Base-by-base conservation (phyloP, 2,113 vertebrate genomes). In the Vulpes ferrilata region DNA sequence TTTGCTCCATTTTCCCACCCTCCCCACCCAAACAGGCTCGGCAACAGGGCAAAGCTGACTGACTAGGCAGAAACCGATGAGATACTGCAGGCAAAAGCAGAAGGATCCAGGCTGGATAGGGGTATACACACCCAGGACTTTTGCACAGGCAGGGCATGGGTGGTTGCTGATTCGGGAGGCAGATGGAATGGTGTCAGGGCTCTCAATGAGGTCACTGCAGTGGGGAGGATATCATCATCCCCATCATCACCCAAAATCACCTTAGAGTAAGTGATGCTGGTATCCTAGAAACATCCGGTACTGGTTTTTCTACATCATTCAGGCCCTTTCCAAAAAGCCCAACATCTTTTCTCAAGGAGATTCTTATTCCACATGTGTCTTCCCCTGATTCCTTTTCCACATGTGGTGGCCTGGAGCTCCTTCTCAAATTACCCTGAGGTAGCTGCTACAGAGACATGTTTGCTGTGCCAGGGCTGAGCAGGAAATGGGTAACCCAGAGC, bases 401-500 rank as follows among this genome's bases (percentile, higher is more conserved):
- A 98, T 98, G 98, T 97, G 95, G 96, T 98, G 79, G 95, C 93
- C 97, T 88, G 93, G 79, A 98, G 92, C 92, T 96, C 90, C 96
- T 98, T 98, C 98, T 98, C 98, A 98, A 97, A 98, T 98, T 98
- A 98, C 98, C 92, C 86, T 92, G 96, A 97, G 92, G 97, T 97
- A 93, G 97, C 92, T 95, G 86, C 95, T 97, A 80, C 83, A 96
- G 82, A 98, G 87, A 97, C 93, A 89, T 4, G 19, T 91, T 96
- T 94, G 93, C 92, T 96, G 95, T 98, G 97, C 98, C 98, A 98
- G 97, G 97, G 97, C 81, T 95, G 83, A 97, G 87, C 97, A 98
- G 97, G 97, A 98, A 98, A 98, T 97, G 97, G 95, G 97, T 98
- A 98, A 96, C 97, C 96, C 98, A 98, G 98, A 97, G 93, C 51